These are phyloP conservation scores for Apus apus DNA, from an alignment of 2,113 vertebrate genomes.

Conservation along the genomic window DNA sequence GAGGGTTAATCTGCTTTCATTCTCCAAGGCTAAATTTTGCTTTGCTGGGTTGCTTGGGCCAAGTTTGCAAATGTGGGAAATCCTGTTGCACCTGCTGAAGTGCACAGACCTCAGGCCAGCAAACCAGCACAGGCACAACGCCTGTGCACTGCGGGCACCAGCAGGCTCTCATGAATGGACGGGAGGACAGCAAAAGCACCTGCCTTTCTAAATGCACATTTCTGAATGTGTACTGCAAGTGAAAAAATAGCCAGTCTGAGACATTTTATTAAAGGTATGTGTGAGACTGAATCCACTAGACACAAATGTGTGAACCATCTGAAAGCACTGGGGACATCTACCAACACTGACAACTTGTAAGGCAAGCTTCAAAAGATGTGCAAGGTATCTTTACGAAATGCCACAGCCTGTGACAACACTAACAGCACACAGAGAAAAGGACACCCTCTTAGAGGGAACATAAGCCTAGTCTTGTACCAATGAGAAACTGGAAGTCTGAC, in stretches of 20 bases:
- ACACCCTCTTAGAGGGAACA: not conserved
- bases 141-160: not conserved
- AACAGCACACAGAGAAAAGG: not conserved
- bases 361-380: not conserved
- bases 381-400: not conserved
- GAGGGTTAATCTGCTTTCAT: not conserved
- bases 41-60: not conserved
- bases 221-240: not conserved
- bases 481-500: not conserved
- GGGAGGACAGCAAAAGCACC: not conserved
- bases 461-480: not conserved
- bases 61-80: not conserved
- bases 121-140: not conserved
- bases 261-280: not conserved
- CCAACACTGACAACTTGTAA: conserved; percentile 19
- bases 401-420: not conserved
- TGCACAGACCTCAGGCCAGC: not conserved
- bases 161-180: fast-evolving
- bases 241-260: not conserved
- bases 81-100: conserved; percentile 4
- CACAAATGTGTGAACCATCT: not conserved
- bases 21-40: not conserved
- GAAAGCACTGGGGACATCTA: conserved; percentile 22
- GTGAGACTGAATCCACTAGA: not conserved
- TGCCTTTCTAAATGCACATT: not conserved